Conservation (phyloP, 2,888 invertebrate species). For the Baccha elongata region DNA sequence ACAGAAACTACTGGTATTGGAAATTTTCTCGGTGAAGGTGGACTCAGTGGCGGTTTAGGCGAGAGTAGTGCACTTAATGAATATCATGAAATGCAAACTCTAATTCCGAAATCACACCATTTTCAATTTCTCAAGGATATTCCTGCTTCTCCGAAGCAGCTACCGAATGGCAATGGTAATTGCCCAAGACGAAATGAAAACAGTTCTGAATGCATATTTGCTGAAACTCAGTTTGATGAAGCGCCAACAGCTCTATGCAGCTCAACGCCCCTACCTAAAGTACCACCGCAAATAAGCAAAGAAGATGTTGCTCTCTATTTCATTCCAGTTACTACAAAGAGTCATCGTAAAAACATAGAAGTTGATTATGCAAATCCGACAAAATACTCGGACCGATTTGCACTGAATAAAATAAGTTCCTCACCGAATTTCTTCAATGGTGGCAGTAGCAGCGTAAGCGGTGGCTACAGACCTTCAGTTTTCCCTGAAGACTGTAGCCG, state of each 20-base stretch:
- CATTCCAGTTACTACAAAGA: slow-evolving; percentile 48
- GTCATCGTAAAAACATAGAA: slow-evolving; percentile 75
- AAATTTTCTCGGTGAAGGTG: slow-evolving; percentile 78
- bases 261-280: slow-evolving; percentile 75
- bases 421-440: slow-evolving; percentile 76
- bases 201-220: slow-evolving; percentile 69
- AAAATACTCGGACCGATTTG: slow-evolving; percentile 73
- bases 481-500: slow-evolving; percentile 66
- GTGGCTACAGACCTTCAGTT: slow-evolving; percentile 56
- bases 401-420: slow-evolving; percentile 79
- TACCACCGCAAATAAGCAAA: slow-evolving; percentile 25
- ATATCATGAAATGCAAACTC: slow-evolving; percentile 82
- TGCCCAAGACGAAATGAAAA: slow-evolving; percentile 73
- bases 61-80: slow-evolving; percentile 78
- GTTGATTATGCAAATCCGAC: slow-evolving; percentile 78
- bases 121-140: slow-evolving; percentile 77
- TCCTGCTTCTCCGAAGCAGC: slow-evolving; percentile 70
- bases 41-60: slow-evolving; percentile 76
- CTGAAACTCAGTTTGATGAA: slow-evolving; percentile 77
- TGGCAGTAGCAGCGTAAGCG: slow-evolving; percentile 46
- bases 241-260: slow-evolving; percentile 78
- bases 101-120: slow-evolving; percentile 79
- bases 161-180: slow-evolving; percentile 78
- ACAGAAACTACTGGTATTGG: slow-evolving; percentile 76
- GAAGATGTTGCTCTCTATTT: slow-evolving; percentile 67